Evolutionary conservation across 2,797 vertebrate genomes (phyloP).

Genomic region (Eremophila alpestris): DNA sequence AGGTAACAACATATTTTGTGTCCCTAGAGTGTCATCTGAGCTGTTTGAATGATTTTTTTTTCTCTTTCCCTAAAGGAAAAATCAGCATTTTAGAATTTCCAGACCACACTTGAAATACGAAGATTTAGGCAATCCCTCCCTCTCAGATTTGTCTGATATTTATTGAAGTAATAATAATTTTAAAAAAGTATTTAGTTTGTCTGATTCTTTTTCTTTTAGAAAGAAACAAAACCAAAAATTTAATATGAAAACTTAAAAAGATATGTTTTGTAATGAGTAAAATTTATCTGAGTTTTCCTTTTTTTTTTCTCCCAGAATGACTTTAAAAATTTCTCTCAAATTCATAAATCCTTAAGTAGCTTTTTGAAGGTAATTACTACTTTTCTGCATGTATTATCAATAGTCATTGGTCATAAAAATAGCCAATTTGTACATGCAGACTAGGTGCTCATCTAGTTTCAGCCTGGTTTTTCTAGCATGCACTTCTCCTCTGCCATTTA

Average conservation of each 20-base stretch:
- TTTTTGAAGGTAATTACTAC: neutral
- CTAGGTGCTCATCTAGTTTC: accelerated
- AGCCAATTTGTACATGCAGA: neutral
- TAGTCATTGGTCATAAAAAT: neutral
- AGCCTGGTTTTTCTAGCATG: neutral
- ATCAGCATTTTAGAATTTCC: neutral
- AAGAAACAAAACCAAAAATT: neutral
- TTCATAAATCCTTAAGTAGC: neutral
- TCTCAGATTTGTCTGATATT: neutral
- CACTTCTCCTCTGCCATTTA: neutral
- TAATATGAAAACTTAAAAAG: neutral
- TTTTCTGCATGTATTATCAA: neutral
- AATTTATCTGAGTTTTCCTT: neutral
- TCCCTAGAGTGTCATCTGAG: neutral
- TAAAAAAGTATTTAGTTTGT: neutral
- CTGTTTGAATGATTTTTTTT: neutral
- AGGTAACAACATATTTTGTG: neutral
- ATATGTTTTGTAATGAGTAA: neutral
- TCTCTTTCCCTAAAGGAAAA: neutral
- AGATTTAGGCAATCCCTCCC: neutral
- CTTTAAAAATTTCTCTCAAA: neutral
- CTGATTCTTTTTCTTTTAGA: neutral
- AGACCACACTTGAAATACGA: neutral
- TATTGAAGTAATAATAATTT: neutral
- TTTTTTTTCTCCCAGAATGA: neutral